These are phyloP conservation scores for Troides aeacus DNA, from an alignment of 2,888 invertebrate species.

Conservation along the genomic window DNA sequence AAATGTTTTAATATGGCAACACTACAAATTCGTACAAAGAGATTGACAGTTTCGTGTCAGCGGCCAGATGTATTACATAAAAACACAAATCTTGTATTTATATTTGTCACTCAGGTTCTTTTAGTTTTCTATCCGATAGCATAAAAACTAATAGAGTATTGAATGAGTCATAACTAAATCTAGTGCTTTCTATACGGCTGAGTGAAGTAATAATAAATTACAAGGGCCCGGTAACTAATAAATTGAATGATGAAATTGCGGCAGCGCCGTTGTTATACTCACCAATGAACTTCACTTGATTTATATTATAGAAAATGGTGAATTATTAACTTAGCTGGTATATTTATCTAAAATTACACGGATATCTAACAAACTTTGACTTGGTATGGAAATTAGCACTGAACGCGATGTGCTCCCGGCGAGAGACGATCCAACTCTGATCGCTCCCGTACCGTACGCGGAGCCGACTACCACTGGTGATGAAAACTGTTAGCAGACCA, in stretches of 20 bases:
- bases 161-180: neutral
- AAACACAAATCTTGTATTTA: neutral
- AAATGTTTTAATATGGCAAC: slow-evolving; percentile 19
- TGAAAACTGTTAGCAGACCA: slow-evolving; percentile 77
- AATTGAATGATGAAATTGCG: neutral
- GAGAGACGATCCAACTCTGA: slow-evolving; percentile 68
- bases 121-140: too few species aligned
- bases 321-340: too few species aligned
- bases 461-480: slow-evolving; percentile 69
- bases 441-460: slow-evolving; percentile 51
- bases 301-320: neutral
- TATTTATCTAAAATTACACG: too few species aligned
- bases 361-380: too few species aligned
- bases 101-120: neutral
- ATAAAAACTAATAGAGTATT: neutral
- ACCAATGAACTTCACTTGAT: neutral
- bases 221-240: neutral
- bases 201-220: neutral
- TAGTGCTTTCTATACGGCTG: neutral
- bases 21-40: slow-evolving; percentile 18
- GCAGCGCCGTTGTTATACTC: neutral
- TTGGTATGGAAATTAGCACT: too few species aligned
- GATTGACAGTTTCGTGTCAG: slow-evolving; percentile 29
- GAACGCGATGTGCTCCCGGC: slow-evolving; percentile 52
- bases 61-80: neutral